These are phyloP conservation scores for Tinamus major DNA, from an alignment of 2,797 vertebrate species.

Conservation along the genomic window DNA sequence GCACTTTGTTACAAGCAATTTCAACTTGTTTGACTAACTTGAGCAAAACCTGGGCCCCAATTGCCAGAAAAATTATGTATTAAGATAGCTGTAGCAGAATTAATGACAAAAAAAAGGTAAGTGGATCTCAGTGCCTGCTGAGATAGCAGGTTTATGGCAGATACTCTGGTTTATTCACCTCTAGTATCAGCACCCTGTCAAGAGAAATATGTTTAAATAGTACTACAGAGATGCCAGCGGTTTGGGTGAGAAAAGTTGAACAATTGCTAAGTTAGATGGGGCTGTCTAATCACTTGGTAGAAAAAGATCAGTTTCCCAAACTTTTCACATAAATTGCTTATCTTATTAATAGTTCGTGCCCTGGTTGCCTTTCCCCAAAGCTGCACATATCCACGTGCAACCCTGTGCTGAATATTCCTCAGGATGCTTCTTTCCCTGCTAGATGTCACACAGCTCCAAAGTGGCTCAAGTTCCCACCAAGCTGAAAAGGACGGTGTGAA, in stretches of 20 bases:
- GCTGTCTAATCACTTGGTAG: not conserved
- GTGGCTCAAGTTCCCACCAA: not conserved
- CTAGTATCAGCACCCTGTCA: not conserved
- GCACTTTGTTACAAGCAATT: slow-evolving; percentile 20
- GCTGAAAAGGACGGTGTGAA: not conserved
- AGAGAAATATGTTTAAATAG: not conserved
- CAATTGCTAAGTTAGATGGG: slow-evolving; percentile 20
- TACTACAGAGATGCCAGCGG: not conserved
- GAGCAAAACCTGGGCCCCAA: slow-evolving; percentile 47
- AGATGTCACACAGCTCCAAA: not conserved
- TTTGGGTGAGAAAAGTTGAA: not conserved
- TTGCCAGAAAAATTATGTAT: slow-evolving; percentile 42
- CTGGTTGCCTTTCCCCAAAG: not conserved
- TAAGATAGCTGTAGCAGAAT: slow-evolving; percentile 11
- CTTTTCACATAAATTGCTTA: not conserved
- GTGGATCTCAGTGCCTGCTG: not conserved
- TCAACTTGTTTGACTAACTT: slow-evolving; percentile 50
- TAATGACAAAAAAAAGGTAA: not conserved
- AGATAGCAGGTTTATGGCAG: not conserved
- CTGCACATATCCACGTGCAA: not conserved
- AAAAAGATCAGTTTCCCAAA: not conserved
- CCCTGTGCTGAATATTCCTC: not conserved
- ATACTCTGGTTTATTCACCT: not conserved
- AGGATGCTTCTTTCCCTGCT: not conserved
- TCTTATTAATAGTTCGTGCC: not conserved